A percentile compares a stretch with the other conserved stretches of the same genome.
These are phyloP conservation scores for Pedionomus torquatus DNA, from an alignment of 2,113 vertebrate species.

Conservation along the genomic window DNA sequence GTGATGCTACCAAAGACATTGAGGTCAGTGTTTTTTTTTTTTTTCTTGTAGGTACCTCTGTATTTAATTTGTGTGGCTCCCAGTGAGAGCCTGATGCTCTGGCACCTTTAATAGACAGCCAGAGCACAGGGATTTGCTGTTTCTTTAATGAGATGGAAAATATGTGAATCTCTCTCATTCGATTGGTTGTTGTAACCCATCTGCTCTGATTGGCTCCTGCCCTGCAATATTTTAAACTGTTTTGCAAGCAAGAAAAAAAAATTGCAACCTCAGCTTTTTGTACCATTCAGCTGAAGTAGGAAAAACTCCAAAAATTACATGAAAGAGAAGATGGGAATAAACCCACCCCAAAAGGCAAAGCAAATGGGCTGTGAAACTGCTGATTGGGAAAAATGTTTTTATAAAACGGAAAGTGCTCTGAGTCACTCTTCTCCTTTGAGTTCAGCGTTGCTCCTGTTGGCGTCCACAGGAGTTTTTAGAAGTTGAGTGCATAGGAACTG, in stretches of 20 bases:
- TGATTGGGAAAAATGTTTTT: constrained; percentile 1
- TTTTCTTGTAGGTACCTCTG: not conserved
- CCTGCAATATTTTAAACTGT: not conserved
- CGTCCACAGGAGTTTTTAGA: accelerated
- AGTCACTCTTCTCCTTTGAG: not conserved
- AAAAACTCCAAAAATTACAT: not conserved
- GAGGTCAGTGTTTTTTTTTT: not conserved
- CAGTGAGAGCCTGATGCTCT: not conserved
- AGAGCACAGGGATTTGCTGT: not conserved
- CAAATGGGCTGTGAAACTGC: constrained; percentile 31
- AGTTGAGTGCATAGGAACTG: accelerated
- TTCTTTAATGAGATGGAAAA: not conserved
- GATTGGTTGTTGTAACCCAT: not conserved
- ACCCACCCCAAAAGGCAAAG: not conserved
- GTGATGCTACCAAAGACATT: not conserved
- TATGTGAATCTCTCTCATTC: not conserved
- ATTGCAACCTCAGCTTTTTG: not conserved
- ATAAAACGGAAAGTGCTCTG: not conserved
- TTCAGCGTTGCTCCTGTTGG: not conserved
- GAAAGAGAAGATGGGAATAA: not conserved
- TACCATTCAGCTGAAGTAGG: constrained; percentile 13
- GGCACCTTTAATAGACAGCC: not conserved
- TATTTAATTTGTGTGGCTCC: not conserved
- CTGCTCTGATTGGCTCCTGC: not conserved
- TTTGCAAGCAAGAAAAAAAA: constrained; percentile 15